Conservation (phyloP, 2,797 vertebrate genomes). For the Gambusia yucatana region DNA sequence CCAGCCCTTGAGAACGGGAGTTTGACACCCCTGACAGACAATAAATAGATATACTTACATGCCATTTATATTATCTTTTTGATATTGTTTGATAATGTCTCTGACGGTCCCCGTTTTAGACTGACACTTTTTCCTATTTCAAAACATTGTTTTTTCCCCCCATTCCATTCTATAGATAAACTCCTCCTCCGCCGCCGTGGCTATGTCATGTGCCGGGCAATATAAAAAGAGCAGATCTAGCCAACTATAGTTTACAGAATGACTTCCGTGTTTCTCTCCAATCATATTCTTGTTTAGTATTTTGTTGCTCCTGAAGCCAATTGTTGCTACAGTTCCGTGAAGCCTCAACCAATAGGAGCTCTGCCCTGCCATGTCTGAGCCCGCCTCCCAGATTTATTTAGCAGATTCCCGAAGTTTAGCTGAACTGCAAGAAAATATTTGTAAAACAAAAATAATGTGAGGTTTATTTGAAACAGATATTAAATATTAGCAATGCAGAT, state of each 20-base stretch:
- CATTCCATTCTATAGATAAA: background rate
- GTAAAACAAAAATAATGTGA: background rate
- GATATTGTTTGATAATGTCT: background rate
- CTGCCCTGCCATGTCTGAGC: rapidly evolving
- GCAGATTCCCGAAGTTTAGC: slow-evolving; percentile 14
- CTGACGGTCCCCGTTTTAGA: background rate
- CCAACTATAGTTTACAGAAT: background rate
- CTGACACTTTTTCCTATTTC: background rate
- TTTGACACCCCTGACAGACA: background rate
- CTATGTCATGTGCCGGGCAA: background rate
- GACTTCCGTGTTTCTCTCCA: slow-evolving; percentile 57
- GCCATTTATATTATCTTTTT: background rate
- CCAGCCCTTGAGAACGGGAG: too few relatives aligned
- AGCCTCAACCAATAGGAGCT: slow-evolving; percentile 32
- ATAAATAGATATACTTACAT: background rate
- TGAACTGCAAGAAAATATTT: background rate
- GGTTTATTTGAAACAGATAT: background rate
- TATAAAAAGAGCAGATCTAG: background rate
- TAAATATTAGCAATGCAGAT: background rate
- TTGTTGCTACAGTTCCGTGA: background rate
- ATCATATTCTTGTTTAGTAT: slow-evolving; percentile 25
- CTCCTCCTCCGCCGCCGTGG: background rate
- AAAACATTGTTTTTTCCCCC: background rate
- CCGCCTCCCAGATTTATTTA: slow-evolving; percentile 31
- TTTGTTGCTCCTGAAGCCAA: slow-evolving; percentile 29